phyloP scores from a whole-genome alignment of 2,888 invertebrate genomes.

The Galeopsomyia nigrocyanea region DNA sequence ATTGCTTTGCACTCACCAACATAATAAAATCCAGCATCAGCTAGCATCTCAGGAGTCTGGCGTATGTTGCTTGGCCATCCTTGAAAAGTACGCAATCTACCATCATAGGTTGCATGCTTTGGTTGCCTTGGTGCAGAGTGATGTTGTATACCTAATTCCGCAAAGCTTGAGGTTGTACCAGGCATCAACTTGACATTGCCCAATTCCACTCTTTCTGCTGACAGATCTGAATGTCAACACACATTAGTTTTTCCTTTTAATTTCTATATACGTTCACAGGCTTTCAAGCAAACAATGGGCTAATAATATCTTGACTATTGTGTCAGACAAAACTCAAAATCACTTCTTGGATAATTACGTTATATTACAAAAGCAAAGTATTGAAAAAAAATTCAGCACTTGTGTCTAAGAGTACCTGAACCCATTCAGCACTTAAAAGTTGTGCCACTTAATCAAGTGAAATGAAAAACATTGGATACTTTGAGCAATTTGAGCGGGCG shows the following conservation, averaged over 20 bases:
- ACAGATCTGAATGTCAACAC: conserved; percentile 47
- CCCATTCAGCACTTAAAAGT: conserved; percentile 51
- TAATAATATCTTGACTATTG: not conserved
- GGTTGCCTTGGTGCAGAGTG: conserved; percentile 77
- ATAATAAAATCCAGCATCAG: conserved; percentile 92
- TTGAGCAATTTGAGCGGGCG: conserved; percentile 48
- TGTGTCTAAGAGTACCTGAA: conserved; percentile 52
- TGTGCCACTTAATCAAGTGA: conserved; percentile 45
- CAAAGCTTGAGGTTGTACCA: conserved; percentile 65
- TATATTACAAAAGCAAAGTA: not conserved
- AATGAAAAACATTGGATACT: conserved; percentile 42
- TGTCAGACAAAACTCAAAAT: not conserved
- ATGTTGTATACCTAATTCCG: conserved; percentile 74
- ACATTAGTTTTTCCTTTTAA: conserved; percentile 9
- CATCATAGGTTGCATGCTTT: conserved; percentile 77
- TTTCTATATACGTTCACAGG: not conserved
- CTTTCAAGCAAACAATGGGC: too few relatives aligned
- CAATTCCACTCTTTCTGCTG: conserved; percentile 59
- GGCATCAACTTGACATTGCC: conserved; percentile 66
- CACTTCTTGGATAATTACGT: not conserved
- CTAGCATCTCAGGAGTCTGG: conserved; percentile 82
- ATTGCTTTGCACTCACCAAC: conserved; percentile 68
- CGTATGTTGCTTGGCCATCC: conserved; percentile 83
- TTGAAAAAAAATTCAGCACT: conserved; percentile 8
- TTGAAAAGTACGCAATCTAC: conserved; percentile 79